Conservation (phyloP, 2,888 invertebrate genomes). For the Steinernema carpocapsae region DNA sequence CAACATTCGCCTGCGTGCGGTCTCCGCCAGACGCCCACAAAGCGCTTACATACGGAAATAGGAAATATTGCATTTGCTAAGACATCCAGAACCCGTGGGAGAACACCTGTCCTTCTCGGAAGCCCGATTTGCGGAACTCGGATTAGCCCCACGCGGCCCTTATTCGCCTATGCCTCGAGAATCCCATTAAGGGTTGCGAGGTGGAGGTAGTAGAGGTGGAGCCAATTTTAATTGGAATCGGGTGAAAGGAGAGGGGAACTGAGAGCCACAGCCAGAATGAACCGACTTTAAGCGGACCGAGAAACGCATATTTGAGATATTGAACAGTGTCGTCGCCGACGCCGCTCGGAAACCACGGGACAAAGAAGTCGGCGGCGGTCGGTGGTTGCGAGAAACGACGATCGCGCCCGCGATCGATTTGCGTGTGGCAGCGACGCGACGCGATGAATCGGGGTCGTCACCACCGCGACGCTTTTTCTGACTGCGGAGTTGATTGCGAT, state of each 20-base stretch:
- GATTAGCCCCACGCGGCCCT: background rate
- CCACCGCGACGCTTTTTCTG: background rate
- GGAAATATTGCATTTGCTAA: background rate
- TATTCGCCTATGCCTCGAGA: background rate
- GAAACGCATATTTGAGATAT: background rate
- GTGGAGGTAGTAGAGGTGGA: background rate
- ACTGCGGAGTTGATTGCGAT: conserved; percentile 4
- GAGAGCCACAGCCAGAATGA: background rate
- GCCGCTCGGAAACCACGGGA: background rate
- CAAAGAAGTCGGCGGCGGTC: background rate
- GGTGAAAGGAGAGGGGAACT: background rate
- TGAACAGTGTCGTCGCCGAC: background rate
- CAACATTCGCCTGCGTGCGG: conserved; percentile 24
- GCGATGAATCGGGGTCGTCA: conserved; percentile 24
- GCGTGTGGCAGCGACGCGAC: background rate
- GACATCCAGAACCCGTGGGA: background rate
- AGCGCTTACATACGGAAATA: background rate
- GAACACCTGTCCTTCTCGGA: conserved; percentile 22
- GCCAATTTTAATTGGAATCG: background rate
- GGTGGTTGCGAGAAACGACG: background rate
- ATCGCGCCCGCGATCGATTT: conserved; percentile 30
- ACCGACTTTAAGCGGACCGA: background rate
- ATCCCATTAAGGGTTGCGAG: background rate
- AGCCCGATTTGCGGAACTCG: background rate
- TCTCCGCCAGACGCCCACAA: background rate